Conservation (phyloP, 2,888 invertebrate genomes). For the Lasioglossum zephyrum region DNA sequence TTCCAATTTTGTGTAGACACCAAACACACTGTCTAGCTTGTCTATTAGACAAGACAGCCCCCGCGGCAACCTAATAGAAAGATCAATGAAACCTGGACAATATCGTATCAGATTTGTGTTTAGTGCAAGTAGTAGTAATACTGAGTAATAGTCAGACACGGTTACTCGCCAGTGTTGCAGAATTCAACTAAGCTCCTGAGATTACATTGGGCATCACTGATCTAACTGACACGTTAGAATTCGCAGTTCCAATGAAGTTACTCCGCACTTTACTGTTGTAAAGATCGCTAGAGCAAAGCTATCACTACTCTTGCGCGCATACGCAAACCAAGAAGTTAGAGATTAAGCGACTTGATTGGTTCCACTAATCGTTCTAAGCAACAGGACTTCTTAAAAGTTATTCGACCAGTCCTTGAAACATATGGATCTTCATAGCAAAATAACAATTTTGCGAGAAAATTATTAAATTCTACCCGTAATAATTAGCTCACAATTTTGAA, state of each 20-base stretch:
- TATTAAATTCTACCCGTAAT: too few species aligned
- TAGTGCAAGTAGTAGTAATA: neutral
- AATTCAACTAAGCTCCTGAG: slow-evolving; percentile 8
- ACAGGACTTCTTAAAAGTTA: neutral
- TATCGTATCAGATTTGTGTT: neutral
- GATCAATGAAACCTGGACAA: neutral
- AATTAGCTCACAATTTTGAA: too few species aligned
- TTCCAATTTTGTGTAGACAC: neutral
- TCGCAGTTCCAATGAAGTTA: neutral
- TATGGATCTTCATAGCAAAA: neutral
- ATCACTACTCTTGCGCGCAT: neutral
- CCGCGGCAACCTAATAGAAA: neutral
- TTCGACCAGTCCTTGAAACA: neutral
- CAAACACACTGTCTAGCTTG: neutral
- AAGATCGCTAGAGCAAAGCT: neutral
- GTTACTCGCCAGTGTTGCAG: neutral
- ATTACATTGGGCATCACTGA: neutral
- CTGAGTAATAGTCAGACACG: neutral
- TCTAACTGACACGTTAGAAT: neutral
- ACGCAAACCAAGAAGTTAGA: neutral
- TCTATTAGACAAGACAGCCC: neutral
- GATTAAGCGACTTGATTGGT: neutral
- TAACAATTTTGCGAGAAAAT: neutral
- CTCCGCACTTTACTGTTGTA: neutral
- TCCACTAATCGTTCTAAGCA: neutral